phyloP scores from a whole-genome alignment of 2,888 invertebrate species.

The Anticlea derivata region DNA sequence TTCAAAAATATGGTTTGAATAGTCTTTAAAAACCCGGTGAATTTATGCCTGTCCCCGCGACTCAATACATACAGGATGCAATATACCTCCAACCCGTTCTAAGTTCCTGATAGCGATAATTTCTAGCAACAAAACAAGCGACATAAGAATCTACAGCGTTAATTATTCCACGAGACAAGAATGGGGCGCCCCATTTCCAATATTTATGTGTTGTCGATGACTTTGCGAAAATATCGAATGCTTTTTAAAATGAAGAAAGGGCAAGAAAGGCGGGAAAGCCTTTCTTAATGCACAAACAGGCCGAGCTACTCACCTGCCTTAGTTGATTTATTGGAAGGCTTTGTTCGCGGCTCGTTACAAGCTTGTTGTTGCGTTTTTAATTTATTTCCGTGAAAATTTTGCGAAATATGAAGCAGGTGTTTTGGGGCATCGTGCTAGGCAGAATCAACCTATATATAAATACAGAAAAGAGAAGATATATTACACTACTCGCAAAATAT shows the following conservation, averaged over 20 bases:
- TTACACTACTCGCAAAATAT: no score
- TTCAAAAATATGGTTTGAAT: no score
- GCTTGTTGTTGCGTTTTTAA: slow-evolving; percentile 84
- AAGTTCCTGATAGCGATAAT: slow-evolving; percentile 57
- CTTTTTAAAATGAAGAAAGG: slow-evolving; percentile 84
- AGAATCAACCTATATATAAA: no score
- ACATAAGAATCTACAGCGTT: slow-evolving; percentile 77
- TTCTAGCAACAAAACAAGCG: slow-evolving; percentile 75
- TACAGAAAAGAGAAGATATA: no score
- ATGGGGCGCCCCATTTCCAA: slow-evolving; percentile 82
- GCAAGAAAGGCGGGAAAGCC: slow-evolving; percentile 79
- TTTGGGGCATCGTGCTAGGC: not conserved
- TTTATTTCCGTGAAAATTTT: slow-evolving; percentile 79
- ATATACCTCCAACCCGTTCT: slow-evolving; percentile 41
- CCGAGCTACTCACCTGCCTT: slow-evolving; percentile 65
- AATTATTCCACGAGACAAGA: slow-evolving; percentile 82
- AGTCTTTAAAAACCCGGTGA: not conserved
- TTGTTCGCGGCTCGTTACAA: slow-evolving; percentile 81
- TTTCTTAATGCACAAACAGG: slow-evolving; percentile 82
- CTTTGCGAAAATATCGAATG: slow-evolving; percentile 82
- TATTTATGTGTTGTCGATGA: slow-evolving; percentile 85
- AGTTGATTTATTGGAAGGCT: slow-evolving; percentile 80
- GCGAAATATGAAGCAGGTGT: slow-evolving; percentile 60
- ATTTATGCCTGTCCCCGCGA: not conserved
- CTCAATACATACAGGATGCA: slow-evolving; percentile 14